Percentiles rank a stretch among this genome's conserved stretches.
phyloP scores from a whole-genome alignment of 2,888 invertebrate species.

The Parelbella ahira region DNA sequence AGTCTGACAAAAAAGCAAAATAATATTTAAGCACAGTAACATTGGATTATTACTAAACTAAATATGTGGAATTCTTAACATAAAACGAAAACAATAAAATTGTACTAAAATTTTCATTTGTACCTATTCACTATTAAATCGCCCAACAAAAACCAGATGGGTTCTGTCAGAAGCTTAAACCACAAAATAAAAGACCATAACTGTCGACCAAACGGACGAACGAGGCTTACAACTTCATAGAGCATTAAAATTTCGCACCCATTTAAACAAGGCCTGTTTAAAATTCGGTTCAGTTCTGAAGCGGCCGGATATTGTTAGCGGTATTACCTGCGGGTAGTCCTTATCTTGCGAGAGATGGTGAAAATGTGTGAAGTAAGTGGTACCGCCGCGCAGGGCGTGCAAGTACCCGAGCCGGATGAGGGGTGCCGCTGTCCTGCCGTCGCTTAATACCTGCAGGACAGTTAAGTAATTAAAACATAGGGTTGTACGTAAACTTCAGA shows the following conservation, averaged over 20 bases:
- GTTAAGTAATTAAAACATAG: too few species aligned
- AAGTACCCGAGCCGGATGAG: conserved; percentile 89
- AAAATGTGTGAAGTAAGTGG: conserved; percentile 93
- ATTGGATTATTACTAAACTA: too few species aligned
- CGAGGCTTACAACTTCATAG: conserved; percentile 6
- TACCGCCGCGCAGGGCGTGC: conserved; percentile 88
- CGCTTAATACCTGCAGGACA: conserved; percentile 81
- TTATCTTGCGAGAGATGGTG: conserved; percentile 91
- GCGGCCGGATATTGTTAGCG: conserved; percentile 12
- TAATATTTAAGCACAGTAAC: too few species aligned
- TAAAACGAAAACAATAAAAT: too few species aligned
- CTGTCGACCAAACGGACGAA: conserved; percentile 10
- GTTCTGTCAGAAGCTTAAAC: too few species aligned
- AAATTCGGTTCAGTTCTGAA: conserved; percentile 10
- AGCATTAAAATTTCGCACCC: conserved; percentile 10
- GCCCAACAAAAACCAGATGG: too few species aligned
- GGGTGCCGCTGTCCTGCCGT: conserved; percentile 95
- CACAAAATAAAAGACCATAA: too few species aligned
- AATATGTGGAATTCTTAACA: too few species aligned
- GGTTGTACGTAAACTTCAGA: too few species aligned
- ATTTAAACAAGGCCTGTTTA: conserved; percentile 19
- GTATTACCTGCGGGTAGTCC: conserved; percentile 85
- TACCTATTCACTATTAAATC: too few species aligned
- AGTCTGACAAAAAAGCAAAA: too few species aligned
- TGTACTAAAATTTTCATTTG: too few species aligned